A percentile compares a stretch with the other conserved stretches of the same genome.
phyloP scores from a whole-genome alignment of 1,140 invertebrate genomes.

The Megalopta genalis region DNA sequence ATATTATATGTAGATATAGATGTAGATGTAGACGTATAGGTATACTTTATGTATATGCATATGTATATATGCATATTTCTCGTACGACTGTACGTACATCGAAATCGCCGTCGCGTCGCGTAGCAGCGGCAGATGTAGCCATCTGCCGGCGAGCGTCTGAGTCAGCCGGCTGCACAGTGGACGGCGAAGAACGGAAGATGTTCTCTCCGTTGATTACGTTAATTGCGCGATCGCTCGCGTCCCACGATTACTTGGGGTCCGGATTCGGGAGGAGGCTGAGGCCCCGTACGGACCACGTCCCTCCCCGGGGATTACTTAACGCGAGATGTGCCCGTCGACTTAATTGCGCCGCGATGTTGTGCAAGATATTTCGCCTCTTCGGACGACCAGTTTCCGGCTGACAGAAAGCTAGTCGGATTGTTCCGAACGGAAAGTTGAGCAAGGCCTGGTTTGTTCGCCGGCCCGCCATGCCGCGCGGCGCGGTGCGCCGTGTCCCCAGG shows the following conservation, averaged over 20 bases:
- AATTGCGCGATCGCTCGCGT: neutral
- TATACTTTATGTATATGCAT: too few species aligned
- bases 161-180: too few species aligned
- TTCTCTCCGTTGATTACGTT: slow-evolving; percentile 8
- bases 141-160: too few species aligned
- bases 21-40: too few species aligned
- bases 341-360: slow-evolving; percentile 20
- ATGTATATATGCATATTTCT: too few species aligned
- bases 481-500: too few species aligned
- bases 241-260: neutral
- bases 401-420: neutral
- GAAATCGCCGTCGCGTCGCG: too few species aligned
- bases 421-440: neutral
- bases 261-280: neutral
- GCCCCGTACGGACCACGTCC: too few species aligned
- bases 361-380: neutral
- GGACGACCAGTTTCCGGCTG: neutral
- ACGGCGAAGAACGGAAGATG: neutral
- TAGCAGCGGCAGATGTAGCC: too few species aligned
- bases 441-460: neutral
- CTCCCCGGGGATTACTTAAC: neutral
- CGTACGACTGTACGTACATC: too few species aligned
- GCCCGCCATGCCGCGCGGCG: too few species aligned
- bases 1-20: too few species aligned
- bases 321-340: neutral